Base-by-base conservation (phyloP, 2,113 vertebrate species). In the Platichthys stellatus region DNA sequence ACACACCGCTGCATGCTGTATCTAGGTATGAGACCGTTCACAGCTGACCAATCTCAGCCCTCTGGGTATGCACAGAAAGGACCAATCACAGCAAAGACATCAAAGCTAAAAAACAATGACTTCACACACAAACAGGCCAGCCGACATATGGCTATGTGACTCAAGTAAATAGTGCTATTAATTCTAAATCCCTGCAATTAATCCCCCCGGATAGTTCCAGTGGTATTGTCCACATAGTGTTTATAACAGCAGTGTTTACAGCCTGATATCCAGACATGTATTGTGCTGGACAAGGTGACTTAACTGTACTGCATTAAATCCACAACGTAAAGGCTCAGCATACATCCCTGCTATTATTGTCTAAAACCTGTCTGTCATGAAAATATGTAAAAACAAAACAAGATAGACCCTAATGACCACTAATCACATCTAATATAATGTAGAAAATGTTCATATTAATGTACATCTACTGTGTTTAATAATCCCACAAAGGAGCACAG, bases 141-240 rank as follows among this genome's bases (percentile, higher is more conserved):
- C 62, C 72, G 85, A 85, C 87, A 88, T 88, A 76, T 82, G 87
- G 80, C 71, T 45, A 7, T 74, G 76, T 57, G 80, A 75, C 43
- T 70, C 59, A 15, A 79, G 72, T 77, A 89, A 87, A 91, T 78
- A 62, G 76, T 77, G 76, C 80, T 76, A 87, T 83, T 83, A 80
- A 75, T 83, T 87, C 76, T 75, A 88, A 91, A 90, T 88, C 86
- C 74, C 69, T 64, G 49, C 57, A 45, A 64, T 74, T 88, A 89
- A 91, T 88, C 89, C 89, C 24, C 21, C 64, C 1, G 1, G n/a
- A 64, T 51, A 23, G 21, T 63, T 2, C 1, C n/a, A 21, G 23
- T 57, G 38, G 51, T 86, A 63, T 80, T 77, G 70, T 83, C 78
- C 69, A 15, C 65, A 28, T 12, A 15, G 24, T 62, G 2, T 72